These are phyloP conservation scores for Aporrectodea caliginosa DNA, from an alignment of 1,140 invertebrate genomes.

Conservation along the genomic window DNA sequence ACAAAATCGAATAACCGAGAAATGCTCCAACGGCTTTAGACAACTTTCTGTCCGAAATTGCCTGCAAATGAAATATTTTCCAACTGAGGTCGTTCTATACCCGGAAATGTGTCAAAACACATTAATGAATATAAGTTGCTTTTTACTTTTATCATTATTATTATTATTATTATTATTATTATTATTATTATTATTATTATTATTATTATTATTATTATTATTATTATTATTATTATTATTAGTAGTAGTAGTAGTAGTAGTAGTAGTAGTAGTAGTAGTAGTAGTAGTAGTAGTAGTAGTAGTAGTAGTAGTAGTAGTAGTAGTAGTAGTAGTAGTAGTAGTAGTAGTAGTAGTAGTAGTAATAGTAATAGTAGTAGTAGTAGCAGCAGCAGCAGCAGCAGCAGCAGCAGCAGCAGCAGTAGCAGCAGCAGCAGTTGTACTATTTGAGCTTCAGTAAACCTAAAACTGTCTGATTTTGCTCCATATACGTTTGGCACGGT, in stretches of 20 bases:
- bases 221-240: slow-evolving; percentile 1
- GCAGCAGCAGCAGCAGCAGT: slow-evolving; percentile 10
- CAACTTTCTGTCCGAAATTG: no score
- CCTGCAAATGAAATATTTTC: no score
- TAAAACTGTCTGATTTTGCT: no score
- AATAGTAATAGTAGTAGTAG: slow-evolving; percentile 15
- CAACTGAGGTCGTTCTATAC: no score
- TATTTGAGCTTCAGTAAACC: neutral
- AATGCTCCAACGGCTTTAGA: no score
- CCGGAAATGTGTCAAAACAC: no score
- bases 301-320: slow-evolving; percentile 10
- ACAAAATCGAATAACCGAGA: no score
- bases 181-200: no score
- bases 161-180: no score
- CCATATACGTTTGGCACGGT: no score
- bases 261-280: neutral
- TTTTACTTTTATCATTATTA: no score
- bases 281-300: slow-evolving; percentile 9
- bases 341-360: slow-evolving; percentile 6
- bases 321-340: neutral
- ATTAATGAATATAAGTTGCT: no score
- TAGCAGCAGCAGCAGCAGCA: slow-evolving; percentile 12
- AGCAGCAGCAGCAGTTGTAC: slow-evolving; percentile 1
- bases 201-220: neutral
- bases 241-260: neutral